Conservation (phyloP, 2,888 invertebrate species). For the Mimachlamys varia region DNA sequence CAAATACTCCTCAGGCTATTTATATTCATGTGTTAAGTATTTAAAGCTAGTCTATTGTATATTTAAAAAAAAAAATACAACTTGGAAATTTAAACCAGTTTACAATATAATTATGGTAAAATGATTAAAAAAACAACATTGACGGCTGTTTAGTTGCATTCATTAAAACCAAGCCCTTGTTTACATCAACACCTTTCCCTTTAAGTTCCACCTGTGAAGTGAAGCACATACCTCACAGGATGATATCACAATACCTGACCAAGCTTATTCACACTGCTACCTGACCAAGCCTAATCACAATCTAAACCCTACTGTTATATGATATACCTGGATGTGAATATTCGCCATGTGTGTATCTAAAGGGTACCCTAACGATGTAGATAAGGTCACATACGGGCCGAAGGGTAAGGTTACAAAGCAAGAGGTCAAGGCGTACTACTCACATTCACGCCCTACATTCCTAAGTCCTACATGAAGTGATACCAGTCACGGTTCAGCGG, state of each 20-base stretch:
- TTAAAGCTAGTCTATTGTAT: too few species aligned
- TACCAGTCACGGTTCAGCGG: slow-evolving; percentile 9
- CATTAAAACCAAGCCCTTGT: too few species aligned
- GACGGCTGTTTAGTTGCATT: too few species aligned
- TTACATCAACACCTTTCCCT: neutral
- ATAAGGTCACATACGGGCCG: slow-evolving; percentile 13
- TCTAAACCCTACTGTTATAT: neutral
- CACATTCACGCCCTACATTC: slow-evolving; percentile 25
- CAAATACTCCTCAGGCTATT: too few species aligned
- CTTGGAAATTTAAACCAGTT: too few species aligned
- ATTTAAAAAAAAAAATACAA: too few species aligned
- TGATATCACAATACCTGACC: neutral
- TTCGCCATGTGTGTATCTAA: neutral
- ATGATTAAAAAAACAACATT: too few species aligned
- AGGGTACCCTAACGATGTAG: slow-evolving; percentile 9
- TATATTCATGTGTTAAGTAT: too few species aligned
- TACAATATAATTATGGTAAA: too few species aligned
- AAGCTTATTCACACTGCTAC: neutral
- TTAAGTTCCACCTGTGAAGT: neutral
- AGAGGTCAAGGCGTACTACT: slow-evolving; percentile 16
- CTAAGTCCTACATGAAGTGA: slow-evolving; percentile 25
- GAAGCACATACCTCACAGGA: neutral
- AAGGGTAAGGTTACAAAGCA: slow-evolving; percentile 4
- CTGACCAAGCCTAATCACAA: neutral
- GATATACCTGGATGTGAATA: slow-evolving; percentile 28